phyloP scores from a whole-genome alignment of 64 coral and sea anemone genomes.

The Platygyra sinensis region DNA sequence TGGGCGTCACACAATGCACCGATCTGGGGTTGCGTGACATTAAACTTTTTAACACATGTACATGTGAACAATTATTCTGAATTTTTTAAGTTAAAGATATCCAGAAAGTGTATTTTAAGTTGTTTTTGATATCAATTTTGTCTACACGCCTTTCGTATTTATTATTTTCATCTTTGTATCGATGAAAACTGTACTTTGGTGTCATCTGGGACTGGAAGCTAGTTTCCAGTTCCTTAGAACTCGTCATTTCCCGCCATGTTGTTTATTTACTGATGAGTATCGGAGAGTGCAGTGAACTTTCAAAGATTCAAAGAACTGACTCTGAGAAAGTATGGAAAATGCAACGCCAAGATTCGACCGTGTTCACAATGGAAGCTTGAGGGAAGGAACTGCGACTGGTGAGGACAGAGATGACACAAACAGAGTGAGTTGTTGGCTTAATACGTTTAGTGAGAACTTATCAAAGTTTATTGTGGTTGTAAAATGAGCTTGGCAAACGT shows the following conservation, averaged over 20 bases:
- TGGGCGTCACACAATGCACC: neutral
- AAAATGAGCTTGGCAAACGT: no score
- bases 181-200: no score
- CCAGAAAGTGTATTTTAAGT: no score
- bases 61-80: no score
- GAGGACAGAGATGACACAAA: neutral
- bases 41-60: no score
- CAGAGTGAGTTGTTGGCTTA: neutral
- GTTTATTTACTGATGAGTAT: neutral
- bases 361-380: neutral
- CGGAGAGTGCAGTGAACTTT: neutral
- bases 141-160: no score
- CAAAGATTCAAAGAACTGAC: neutral
- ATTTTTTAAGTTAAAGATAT: no score
- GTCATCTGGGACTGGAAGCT: neutral
- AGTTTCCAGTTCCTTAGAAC: neutral
- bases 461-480: neutral
- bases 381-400: neutral
- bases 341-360: neutral
- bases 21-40: neutral
- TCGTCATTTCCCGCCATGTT: neutral
- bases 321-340: slow-evolving; percentile 10
- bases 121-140: no score
- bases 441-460: neutral
- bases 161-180: no score